phyloP scores from a whole-genome alignment of 2,113 vertebrate genomes.

The Thermophis baileyi region DNA sequence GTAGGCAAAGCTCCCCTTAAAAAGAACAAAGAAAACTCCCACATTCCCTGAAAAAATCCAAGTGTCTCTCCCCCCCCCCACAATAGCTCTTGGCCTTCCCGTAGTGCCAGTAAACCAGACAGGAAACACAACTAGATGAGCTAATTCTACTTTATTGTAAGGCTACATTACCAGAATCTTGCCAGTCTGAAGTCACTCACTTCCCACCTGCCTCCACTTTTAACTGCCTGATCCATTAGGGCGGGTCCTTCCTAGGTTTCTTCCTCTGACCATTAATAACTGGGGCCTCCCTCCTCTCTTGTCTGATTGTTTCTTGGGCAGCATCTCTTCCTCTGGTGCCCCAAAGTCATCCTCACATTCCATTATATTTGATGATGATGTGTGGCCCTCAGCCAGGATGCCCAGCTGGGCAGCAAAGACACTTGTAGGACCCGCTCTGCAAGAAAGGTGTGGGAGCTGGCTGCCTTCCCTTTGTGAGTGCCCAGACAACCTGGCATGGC shows the following conservation, averaged over 20 bases:
- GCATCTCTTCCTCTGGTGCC: not conserved
- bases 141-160: not conserved
- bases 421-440: not conserved
- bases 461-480: not conserved
- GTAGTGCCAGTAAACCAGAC: not conserved
- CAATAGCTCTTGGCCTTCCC: not conserved
- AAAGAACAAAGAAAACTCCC: not conserved
- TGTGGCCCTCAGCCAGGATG: not conserved
- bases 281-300: not conserved
- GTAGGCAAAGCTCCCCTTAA: not conserved
- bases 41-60: not conserved
- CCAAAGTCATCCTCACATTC: not conserved
- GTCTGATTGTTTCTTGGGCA: not conserved
- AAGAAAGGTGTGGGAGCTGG: not conserved
- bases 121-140: not conserved
- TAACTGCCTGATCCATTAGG: not conserved
- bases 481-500: not conserved
- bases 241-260: not conserved
- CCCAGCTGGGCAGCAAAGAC: not conserved
- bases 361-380: not conserved
- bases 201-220: not conserved
- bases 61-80: fast-evolving
- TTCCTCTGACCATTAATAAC: not conserved
- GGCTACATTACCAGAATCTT: not conserved
- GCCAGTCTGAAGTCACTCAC: not conserved